Evolutionary conservation across 1,140 invertebrate species (phyloP), one percentile per base, ranked within the genome.

Genomic region (Scaptodrosophila lebanonensis): DNA sequence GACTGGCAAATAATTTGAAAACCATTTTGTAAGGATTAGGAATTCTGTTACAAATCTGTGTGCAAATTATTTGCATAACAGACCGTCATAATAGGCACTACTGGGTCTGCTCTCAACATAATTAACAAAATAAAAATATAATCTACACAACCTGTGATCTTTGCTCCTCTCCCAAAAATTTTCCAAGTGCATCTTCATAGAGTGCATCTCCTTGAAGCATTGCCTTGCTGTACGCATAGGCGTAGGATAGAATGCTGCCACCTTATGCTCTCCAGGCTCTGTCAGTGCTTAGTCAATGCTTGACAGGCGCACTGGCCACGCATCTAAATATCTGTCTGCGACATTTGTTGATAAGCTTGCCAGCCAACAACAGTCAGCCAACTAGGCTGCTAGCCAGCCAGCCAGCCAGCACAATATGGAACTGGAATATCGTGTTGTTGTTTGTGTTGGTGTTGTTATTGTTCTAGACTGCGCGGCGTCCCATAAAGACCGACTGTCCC

Each of bases 391-490:
- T 22, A 7, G 16, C 18, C 47, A 62, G 60, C 61, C 48, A 22
- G 25, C 43, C 56, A 29, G 16, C 36, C 43, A 66, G 33, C 25
- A 53, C 38, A 59, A 59, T 66, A 59, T 66, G 64, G 22, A 59
- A 51, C 56, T 66, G 38, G 36, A 33, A 25, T 35, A 36, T 65
- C 30, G 33, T 39, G 42, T 54, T 56, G 42, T 45, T 51, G 56
- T 70, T 57, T 47, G 51, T 50, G 47, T 16, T 50, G 38, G 43
- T 57, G 47, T 57, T 68, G 59, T 75, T 57, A 69, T 50, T 66
- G 38, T 72, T 59, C 73, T 79, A 79, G 73, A 79, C 73, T 59
- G 75, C 69, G 25, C 75, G 75, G 75, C 75, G 75, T 82, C 71
- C 62, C 51, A 54, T 53, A 32, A 48, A 39, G 9, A 61, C 38